Base-by-base conservation (phyloP, 2,797 vertebrate species). In the Silurus lanzhouensis region DNA sequence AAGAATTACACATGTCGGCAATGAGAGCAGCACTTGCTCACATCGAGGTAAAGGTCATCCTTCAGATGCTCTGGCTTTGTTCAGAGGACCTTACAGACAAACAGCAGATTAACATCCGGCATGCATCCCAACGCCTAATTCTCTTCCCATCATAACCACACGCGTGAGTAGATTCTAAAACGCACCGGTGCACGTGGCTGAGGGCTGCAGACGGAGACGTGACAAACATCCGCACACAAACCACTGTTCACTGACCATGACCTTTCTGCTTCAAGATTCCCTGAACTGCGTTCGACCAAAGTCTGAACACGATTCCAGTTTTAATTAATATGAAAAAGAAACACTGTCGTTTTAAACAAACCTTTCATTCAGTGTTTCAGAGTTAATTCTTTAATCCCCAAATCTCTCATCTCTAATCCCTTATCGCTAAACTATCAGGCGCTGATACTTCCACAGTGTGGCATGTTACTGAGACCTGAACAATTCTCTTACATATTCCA, bases 1-100 rank as follows among this genome's bases (percentile, higher is more conserved):
- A 83, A 85, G 92, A 92, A 92, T 94, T 93, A 94, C 91, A 92
- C 88, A 91, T 92, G 92, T 92, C 91, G 90, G 94, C 92, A 93
- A 93, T 84, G 85, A 88, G 88, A 84, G 88, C 81, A 86, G 70
- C 70, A 66, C 88, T 90, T 88, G 87, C 88, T 90, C 84, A 86
- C 88, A 84, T 87, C 38, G 71, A 94, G 90, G 87, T 90, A 95
- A 94, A 94, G 94, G 94, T 95, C 92, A 92, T 13, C 82, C 84
- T 91, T 92, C 91, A 90, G 92, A 93, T 92, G 85, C 91, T 75
- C 88, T 83, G 83, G 83, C 91, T 92, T 92, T 89, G 89, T 91
- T 91, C 87, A 10, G 27, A 74, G 82, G 88, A 83, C 46, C 71
- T 83, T 68, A 89, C 85, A 87, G 90, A 88, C 84, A 83, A 78